A percentile compares a stretch with the other conserved stretches of the same genome.
phyloP scores from a whole-genome alignment of 2,888 invertebrate species.

The Pogonocherus hispidulus region DNA sequence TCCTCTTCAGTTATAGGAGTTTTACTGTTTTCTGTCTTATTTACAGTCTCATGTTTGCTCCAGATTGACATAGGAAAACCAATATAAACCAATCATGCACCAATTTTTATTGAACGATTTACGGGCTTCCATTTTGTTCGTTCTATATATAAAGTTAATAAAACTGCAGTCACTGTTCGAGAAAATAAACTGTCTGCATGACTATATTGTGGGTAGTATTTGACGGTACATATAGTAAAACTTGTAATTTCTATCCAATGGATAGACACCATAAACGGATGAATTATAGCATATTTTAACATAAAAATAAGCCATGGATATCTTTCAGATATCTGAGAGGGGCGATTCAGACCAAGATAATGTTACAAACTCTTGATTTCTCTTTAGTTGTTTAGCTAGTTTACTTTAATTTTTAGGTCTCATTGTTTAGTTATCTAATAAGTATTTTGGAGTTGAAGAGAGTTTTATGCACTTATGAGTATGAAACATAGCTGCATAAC shows the following conservation, averaged over 20 bases:
- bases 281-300: conserved; percentile 33
- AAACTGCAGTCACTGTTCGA: conserved; percentile 43
- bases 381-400: neutral
- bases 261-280: conserved; percentile 35
- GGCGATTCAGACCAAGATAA: conserved; percentile 28
- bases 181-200: conserved; percentile 40
- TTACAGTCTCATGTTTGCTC: neutral
- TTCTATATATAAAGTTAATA: conserved; percentile 11
- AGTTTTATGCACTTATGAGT: no score
- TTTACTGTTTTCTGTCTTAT: conserved; percentile 30
- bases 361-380: neutral
- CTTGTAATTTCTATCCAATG: conserved; percentile 29
- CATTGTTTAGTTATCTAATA: no score
- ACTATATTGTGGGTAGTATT: conserved; percentile 32
- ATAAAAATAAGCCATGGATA: conserved; percentile 40
- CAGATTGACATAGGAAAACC: conserved; percentile 7
- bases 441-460: no score
- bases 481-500: no score
- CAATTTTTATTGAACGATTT: conserved; percentile 35
- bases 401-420: no score
- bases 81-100: conserved; percentile 31
- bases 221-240: conserved; percentile 27
- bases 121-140: neutral
- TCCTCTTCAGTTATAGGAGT: conserved; percentile 30
- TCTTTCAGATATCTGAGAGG: conserved; percentile 35